Percentiles rank a stretch among this genome's conserved stretches.
Evolutionary conservation across 2,113 vertebrate genomes (phyloP).

Genomic region (Oxyura jamaicensis): DNA sequence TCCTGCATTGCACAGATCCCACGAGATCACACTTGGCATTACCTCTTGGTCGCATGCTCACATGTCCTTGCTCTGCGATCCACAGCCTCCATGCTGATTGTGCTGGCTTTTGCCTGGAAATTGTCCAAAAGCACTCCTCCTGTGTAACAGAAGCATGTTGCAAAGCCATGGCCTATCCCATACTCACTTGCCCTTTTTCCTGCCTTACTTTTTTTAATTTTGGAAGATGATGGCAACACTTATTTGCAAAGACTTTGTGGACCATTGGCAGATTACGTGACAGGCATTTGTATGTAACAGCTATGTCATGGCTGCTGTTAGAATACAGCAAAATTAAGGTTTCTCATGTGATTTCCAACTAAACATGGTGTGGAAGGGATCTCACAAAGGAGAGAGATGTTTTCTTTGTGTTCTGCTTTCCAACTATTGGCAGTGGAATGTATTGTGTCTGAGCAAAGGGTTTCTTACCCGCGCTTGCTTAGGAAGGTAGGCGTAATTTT

Average conservation of each 20-base stretch:
- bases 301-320: neutral
- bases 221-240: neutral
- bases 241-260: rapidly evolving
- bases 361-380: neutral
- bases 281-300: neutral
- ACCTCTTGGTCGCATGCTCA: rapidly evolving
- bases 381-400: neutral
- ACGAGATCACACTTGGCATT: rapidly evolving
- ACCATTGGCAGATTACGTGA: neutral
- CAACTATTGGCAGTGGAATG: conserved; percentile 33
- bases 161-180: neutral
- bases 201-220: neutral
- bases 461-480: neutral
- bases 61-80: rapidly evolving
- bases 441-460: neutral
- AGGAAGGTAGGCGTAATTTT: neutral
- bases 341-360: neutral
- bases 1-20: neutral
- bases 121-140: rapidly evolving
- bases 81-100: rapidly evolving
- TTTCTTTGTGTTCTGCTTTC: neutral
- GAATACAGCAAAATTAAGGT: neutral
- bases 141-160: rapidly evolving
- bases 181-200: neutral
- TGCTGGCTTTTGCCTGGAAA: neutral